phyloP scores from a whole-genome alignment of 2,888 invertebrate genomes.

The Acleris laterana region DNA sequence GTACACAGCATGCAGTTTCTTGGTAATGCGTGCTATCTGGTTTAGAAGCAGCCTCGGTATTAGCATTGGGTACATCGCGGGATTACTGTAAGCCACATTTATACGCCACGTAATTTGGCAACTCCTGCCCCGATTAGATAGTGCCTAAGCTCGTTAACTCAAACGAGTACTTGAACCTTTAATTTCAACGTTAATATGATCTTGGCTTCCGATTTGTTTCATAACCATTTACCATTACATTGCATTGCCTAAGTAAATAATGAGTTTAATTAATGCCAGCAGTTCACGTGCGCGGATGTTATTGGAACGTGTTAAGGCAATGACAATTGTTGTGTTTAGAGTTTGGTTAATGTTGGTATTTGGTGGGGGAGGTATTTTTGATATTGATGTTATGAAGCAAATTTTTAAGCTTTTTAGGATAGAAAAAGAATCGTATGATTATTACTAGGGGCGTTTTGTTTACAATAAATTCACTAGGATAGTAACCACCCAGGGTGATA shows the following conservation, averaged over 20 bases:
- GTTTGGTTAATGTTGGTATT: constrained; percentile 17
- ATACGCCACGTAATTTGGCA: constrained; percentile 81
- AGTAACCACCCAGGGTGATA: no score
- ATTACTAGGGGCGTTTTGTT: no score
- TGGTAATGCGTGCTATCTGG: constrained; percentile 14
- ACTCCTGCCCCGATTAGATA: constrained; percentile 80
- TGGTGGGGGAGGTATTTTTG: constrained; percentile 8
- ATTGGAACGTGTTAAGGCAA: constrained; percentile 17
- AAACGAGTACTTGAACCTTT: constrained; percentile 77
- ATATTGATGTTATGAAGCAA: background rate
- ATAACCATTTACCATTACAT: constrained; percentile 29
- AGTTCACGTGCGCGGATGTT: constrained; percentile 22
- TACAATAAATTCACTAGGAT: no score
- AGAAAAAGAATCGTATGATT: no score
- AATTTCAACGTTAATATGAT: constrained; percentile 62
- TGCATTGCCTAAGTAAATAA: constrained; percentile 36
- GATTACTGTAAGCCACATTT: constrained; percentile 79
- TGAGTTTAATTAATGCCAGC: constrained; percentile 39
- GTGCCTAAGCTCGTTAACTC: constrained; percentile 78
- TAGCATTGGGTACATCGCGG: constrained; percentile 61
- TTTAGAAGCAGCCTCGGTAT: constrained; percentile 43
- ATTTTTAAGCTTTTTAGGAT: no score
- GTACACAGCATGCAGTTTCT: background rate
- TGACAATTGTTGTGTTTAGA: constrained; percentile 21
- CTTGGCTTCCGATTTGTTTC: constrained; percentile 41